Percentiles rank a stretch among this genome's conserved stretches.
These are phyloP conservation scores for Incurvaria masculella DNA, from an alignment of 2,888 invertebrate genomes.

Conservation along the genomic window DNA sequence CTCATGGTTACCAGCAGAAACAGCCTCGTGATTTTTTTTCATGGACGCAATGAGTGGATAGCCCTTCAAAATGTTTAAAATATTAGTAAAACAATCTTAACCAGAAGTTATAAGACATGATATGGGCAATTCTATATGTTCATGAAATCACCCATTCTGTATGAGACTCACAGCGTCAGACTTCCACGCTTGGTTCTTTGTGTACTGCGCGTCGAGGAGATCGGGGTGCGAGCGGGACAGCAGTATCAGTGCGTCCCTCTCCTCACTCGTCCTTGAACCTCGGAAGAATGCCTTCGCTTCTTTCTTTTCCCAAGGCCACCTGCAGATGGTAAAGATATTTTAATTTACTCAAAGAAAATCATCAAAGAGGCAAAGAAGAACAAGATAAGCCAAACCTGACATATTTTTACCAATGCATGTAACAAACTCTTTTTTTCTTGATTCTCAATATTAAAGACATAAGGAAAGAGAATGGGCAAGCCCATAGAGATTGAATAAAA, in stretches of 20 bases:
- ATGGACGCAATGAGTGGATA: too few relatives aligned
- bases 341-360: too few relatives aligned
- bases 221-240: conserved; percentile 73
- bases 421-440: neutral
- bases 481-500: neutral
- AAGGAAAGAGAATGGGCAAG: neutral
- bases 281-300: conserved; percentile 76
- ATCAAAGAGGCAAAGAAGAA: neutral
- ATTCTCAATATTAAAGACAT: neutral
- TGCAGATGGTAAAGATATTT: too few relatives aligned
- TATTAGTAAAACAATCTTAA: too few relatives aligned
- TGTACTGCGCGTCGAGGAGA: conserved; percentile 89
- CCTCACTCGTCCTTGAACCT: conserved; percentile 90
- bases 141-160: too few relatives aligned
- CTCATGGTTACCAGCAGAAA: too few relatives aligned
- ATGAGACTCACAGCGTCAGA: conserved; percentile 73
- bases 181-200: conserved; percentile 99
- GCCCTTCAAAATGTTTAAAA: too few relatives aligned
- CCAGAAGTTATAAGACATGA: too few relatives aligned
- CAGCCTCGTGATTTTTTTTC: too few relatives aligned
- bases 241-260: conserved; percentile 83
- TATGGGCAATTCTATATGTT: too few relatives aligned
- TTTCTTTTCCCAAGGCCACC: conserved; percentile 76
- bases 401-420: neutral
- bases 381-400: neutral